Evolutionary conservation across 92 coral and sea anemone species (phyloP).

Genomic region (Siderastrea siderea): DNA sequence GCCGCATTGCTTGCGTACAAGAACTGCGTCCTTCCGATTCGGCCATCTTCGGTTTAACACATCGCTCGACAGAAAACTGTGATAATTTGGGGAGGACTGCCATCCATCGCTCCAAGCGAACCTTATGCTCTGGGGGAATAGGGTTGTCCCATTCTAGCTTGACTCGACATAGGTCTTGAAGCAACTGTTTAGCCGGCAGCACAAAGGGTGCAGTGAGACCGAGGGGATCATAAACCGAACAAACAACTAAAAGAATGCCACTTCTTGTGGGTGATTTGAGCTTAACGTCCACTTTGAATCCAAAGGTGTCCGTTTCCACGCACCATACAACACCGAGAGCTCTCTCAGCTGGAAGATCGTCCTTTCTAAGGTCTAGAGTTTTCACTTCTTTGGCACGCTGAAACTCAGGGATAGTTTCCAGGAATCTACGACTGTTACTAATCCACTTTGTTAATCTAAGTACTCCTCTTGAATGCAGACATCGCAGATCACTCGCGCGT

Average conservation of each 20-base stretch:
- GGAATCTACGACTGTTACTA: conserved; percentile 17
- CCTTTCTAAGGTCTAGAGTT: conserved; percentile 12
- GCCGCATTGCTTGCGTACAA: too few relatives aligned
- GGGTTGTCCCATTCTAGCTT: conserved; percentile 35
- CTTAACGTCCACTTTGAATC: conserved; percentile 8
- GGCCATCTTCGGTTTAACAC: conserved; percentile 9
- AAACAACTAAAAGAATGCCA: not conserved
- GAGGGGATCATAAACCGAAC: conserved; percentile 1
- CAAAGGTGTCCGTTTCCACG: conserved; percentile 23
- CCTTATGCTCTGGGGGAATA: not conserved
- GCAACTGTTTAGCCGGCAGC: conserved; percentile 14
- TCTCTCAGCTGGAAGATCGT: conserved; percentile 17
- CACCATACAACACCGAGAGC: conserved; percentile 38
- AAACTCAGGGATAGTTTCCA: not conserved
- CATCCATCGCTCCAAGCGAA: conserved; percentile 22
- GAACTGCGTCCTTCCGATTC: too few relatives aligned
- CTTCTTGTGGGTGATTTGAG: conserved; percentile 8
- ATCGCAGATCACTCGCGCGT: not conserved
- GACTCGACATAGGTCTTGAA: conserved; percentile 15
- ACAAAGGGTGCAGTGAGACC: conserved; percentile 19
- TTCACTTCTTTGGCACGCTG: conserved; percentile 3
- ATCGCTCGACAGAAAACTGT: conserved; percentile 4
- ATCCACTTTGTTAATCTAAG: conserved; percentile 21
- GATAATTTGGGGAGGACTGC: conserved; percentile 5
- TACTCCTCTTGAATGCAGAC: not conserved